Evolutionary conservation across 1,140 invertebrate genomes (phyloP), one percentile per base, ranked within the genome.

Genomic region (Thalassaphorura encarpata): DNA sequence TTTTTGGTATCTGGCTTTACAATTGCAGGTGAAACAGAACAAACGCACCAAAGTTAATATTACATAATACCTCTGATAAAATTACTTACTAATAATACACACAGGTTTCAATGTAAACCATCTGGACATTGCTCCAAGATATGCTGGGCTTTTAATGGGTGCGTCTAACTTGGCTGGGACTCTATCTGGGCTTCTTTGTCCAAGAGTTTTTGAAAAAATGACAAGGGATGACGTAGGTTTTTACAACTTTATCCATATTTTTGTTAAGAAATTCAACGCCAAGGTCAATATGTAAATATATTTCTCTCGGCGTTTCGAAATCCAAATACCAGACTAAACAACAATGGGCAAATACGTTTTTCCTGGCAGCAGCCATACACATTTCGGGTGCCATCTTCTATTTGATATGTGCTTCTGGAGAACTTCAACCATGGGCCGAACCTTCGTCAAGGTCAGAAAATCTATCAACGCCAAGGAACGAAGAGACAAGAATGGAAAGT

Each of bases 91-190:
- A n/a, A n/a, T n/a, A n/a, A n/a, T n/a, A n/a, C n/a, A n/a, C n/a
- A n/a, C 67, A 84, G 83, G 96, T 19, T 99, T 97, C 73, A 99
- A 99, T 70, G 96, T 99, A 0, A 99, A 99, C 72, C 97, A 99
- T 70, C 72, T 99, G 67, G 96, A 99, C 69, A 98, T 99, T 52
- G 97, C 97, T 2, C 97, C 97, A 0, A 80, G 93, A 41, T 99
- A 99, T 69, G 97, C 97, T 5, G 94, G 91, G 72, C 98, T 99
- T 61, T 73, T 99, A 40, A 99, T 99, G 97, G 97, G 96, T 4
- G 81, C 99, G 66, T 97, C 94, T 8, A 99, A 99, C 69, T 95
- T 94, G 3, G 92, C 98, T 58, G 96, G 96, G 13, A 99, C 96
- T 0, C 83, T 99, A 48, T 92, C 94, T 41, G 96, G 95, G 24